Evolutionary conservation across 1,140 invertebrate species (phyloP), one percentile per base, ranked within the genome.

Genomic region (Conus ventricosus): DNA sequence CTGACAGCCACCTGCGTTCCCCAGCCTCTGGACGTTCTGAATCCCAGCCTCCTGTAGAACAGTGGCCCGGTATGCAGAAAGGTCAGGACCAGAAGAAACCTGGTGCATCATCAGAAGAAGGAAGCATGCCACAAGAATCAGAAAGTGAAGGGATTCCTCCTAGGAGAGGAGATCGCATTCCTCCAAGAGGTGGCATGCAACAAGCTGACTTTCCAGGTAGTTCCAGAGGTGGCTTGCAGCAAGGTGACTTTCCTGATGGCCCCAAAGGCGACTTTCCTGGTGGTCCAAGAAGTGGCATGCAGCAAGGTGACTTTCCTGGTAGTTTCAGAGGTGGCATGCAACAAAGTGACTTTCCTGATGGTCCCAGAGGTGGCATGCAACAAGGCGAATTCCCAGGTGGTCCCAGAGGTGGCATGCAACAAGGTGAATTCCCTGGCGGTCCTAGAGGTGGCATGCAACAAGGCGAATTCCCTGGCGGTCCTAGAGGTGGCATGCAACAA

Each of bases 21-120:
- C 39, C 80, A 54, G 80, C 39, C 23, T 23, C 80, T 54, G 80
- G 39, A 15, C 39, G 80, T 5, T 51, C 80, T 54, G 39, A 81
- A 13, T 54, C 80, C 80, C 39, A 81, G 25, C 80, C 80, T 7
- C 63, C 81, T n/a, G 23, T 53, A 27, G 88, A 80, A 71, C 88
- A 78, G 39, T 80, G 76, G 67, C 39, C 54, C 27, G 51, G 76
- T 5, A 27, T 67, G 67, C 84, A 39, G 20, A 84, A 78, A n/a
- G 85, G 88, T 7, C 63, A 51, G 17, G 67, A 82, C 27, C 63
- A 54, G 17, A 54, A 85, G 54, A 80, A 76, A 20, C n/a, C 39
- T 51, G 81, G 85, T 60, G 55, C n/a, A n/a, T 67, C 55, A 27
- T 54, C 63, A 75, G 84, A 87, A 87, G 88, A 87, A 78, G 71